A percentile compares a stretch with the other conserved stretches of the same genome.
phyloP scores from a whole-genome alignment of 1,140 invertebrate genomes.

The Tetraneura akinire region DNA sequence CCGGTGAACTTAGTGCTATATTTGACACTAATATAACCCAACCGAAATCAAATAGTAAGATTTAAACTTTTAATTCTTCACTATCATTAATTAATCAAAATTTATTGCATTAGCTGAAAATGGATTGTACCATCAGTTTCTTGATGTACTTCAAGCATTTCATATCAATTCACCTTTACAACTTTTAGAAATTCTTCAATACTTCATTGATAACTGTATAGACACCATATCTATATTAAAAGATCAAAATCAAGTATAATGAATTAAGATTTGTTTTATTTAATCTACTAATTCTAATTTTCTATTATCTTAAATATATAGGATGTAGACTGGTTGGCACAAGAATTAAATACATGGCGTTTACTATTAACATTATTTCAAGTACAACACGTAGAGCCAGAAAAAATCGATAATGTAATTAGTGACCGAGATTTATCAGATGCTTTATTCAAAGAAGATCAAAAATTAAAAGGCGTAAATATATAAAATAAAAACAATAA shows the following conservation, averaged over 20 bases:
- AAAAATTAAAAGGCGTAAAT: slow-evolving; percentile 68
- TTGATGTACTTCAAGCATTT: slow-evolving; percentile 18
- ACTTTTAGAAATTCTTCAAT: slow-evolving; percentile 45
- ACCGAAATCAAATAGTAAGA: slow-evolving; percentile 22
- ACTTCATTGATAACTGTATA: slow-evolving; percentile 29
- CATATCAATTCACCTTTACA: slow-evolving; percentile 29
- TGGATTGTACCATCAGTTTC: slow-evolving; percentile 34
- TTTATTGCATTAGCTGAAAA: slow-evolving; percentile 26
- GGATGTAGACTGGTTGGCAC: slow-evolving; percentile 67
- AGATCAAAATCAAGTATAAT: slow-evolving; percentile 50
- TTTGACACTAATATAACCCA: background rate
- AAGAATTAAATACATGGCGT: slow-evolving; percentile 86
- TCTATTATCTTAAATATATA: slow-evolving; percentile 4
- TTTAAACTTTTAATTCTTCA: background rate
- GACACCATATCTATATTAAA: slow-evolving; percentile 25
- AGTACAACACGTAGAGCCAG: slow-evolving; percentile 64
- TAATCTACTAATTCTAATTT: background rate
- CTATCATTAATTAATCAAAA: background rate
- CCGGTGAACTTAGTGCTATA: slow-evolving; percentile 43
- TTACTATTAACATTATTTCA: slow-evolving; percentile 77
- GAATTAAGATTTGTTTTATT: background rate
- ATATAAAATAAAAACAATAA: background rate
- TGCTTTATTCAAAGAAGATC: slow-evolving; percentile 67
- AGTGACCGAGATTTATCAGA: slow-evolving; percentile 69
- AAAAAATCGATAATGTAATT: slow-evolving; percentile 58